Evolutionary conservation across 2,888 invertebrate genomes (phyloP), one percentile per base, ranked within the genome.

Genomic region (Drosophila borborema): DNA sequence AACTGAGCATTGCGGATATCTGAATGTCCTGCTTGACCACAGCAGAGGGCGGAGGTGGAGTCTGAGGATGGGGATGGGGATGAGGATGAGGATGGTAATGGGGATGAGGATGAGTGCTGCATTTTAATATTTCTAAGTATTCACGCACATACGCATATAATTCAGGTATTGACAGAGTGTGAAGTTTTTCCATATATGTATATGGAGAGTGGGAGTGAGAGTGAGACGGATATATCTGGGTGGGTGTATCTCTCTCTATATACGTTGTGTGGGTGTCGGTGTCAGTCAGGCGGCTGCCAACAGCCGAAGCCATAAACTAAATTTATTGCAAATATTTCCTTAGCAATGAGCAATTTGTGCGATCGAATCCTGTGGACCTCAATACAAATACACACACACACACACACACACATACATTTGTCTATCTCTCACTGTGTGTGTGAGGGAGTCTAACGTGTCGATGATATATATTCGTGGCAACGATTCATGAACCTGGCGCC

Each of bases 311-410:
- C 85, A 90, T 85, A 79, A 91, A 91, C 91, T 89, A 90, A 92
- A 92, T 92, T 91, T 91, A 92, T 92, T 90, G 91, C 91, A 91
- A 91, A 92, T 91, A 92, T 92, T 91, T 91, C 91, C 91, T 90
- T 83, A 90, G 89, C 91, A 91, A 90, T 91, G 87, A 91, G 86
- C 90, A 91, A 90, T 90, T 89, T 86, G 86, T 88, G 91, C 91
- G 91, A 84, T 89, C 86, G 89, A 86, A 80, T 86, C 86, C 87
- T 79, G 82, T 62, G 66, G 64, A 77, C 71, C 69, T 55, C 64
- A 65, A 78, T 59, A 61, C 63, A 64, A 69, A 62, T 48, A 53
- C 51, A 51, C 40, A 53, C 20, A n/a, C n/a, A 48, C 55, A 73
- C 23, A 46, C 14, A 45, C 45, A 36, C 36, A 36, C 12, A 36